phyloP scores from a whole-genome alignment of 1,140 invertebrate genomes.

The Agrypnia vestita region DNA sequence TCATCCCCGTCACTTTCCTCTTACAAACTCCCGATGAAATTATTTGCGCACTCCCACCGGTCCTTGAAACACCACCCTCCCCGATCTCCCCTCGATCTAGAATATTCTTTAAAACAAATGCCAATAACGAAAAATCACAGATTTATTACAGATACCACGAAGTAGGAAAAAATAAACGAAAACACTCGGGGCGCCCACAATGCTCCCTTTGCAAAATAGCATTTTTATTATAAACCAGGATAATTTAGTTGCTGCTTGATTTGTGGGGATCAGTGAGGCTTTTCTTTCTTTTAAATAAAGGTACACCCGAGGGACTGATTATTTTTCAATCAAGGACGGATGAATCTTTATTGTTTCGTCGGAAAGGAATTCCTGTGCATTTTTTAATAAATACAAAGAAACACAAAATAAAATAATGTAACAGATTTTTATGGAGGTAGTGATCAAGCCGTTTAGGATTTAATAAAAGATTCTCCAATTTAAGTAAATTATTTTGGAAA shows the following conservation, averaged over 20 bases:
- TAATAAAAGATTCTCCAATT: too few relatives aligned
- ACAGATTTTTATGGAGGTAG: too few relatives aligned
- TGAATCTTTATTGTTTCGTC: slow-evolving; percentile 47
- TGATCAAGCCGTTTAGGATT: too few relatives aligned
- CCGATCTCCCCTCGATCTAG: background rate
- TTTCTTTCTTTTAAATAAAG: slow-evolving; percentile 56
- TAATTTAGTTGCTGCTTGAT: too few relatives aligned
- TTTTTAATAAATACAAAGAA: background rate
- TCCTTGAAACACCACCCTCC: background rate
- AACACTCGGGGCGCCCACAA: too few relatives aligned
- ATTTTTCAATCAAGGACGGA: slow-evolving; percentile 58
- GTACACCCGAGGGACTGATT: slow-evolving; percentile 58
- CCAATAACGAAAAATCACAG: background rate
- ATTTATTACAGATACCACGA: background rate
- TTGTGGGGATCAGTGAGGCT: background rate
- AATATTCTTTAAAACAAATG: slow-evolving; percentile 11
- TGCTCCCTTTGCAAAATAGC: too few relatives aligned
- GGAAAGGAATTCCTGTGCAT: slow-evolving; percentile 21
- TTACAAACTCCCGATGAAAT: slow-evolving; percentile 52
- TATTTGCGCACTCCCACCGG: slow-evolving; percentile 45
- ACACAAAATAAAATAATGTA: too few relatives aligned
- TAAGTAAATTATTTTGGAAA: too few relatives aligned
- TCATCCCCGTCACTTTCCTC: slow-evolving; percentile 40
- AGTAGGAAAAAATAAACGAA: too few relatives aligned
- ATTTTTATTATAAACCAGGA: too few relatives aligned